Evolutionary conservation across 2,113 vertebrate species (phyloP).

Genomic region (Cercocebus atys): DNA sequence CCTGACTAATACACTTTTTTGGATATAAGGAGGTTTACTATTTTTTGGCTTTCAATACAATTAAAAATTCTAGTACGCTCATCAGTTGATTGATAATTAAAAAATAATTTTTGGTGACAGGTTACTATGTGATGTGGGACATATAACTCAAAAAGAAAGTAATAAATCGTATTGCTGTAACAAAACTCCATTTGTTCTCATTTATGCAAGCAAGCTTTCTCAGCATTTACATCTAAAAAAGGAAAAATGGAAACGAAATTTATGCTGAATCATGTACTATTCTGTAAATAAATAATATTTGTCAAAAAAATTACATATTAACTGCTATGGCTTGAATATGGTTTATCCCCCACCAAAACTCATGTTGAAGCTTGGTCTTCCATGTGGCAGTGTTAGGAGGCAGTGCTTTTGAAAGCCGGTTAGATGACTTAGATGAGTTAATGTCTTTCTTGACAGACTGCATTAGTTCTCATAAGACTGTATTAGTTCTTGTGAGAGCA

Average conservation of each 20-base stretch:
- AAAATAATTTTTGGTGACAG: not conserved
- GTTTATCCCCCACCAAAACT: not conserved
- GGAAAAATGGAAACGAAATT: not conserved
- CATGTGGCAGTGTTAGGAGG: not conserved
- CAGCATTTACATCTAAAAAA: not conserved
- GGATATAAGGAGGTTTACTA: not conserved
- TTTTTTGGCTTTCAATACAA: not conserved
- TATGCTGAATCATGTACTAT: not conserved
- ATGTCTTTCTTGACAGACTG: not conserved
- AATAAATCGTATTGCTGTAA: not conserved
- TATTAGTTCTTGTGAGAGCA: not conserved
- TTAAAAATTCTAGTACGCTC: not conserved
- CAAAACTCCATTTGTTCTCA: not conserved
- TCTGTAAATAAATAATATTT: not conserved
- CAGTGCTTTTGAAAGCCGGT: not conserved
- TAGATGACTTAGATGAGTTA: not conserved
- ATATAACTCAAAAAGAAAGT: slow-evolving; percentile 15
- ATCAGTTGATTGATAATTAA: not conserved
- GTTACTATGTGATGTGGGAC: not conserved
- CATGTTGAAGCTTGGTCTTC: not conserved
- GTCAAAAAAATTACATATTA: not conserved
- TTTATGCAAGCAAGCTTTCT: not conserved
- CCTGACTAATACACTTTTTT: not conserved
- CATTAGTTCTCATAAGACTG: not conserved
- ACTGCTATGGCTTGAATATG: not conserved